Evolutionary conservation across 2,797 vertebrate species (phyloP), one percentile per base, ranked within the genome.

Genomic region (Chromobotia macracanthus): DNA sequence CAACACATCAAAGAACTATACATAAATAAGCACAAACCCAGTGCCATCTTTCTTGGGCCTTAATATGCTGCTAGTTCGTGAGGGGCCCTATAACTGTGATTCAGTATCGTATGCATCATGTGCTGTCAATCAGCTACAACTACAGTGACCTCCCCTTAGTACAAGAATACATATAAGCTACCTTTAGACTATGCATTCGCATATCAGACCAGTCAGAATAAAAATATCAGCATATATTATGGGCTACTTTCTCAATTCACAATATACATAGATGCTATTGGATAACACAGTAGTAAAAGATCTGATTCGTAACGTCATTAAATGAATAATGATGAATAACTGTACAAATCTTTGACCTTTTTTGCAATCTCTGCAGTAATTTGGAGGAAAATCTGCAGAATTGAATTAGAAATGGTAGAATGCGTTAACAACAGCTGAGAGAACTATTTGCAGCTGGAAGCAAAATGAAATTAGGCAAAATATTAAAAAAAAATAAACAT

Each of bases 11-110:
- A 67, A 76, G 11, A 2, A 23, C 71, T 44, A 60, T 9, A 48
- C 82, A 84, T 80, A 83, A 74, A 89, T 88, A 88, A 83, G 44
- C n/a, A 58, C 48, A 74, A 81, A 81, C 71, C 73, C 72, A 70
- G 46, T 71, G 78, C 82, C 55, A 82, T 76, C 84, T 82, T 77
- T 46, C 67, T 86, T 80, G 61, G 70, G 64, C 19, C 78, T 85
- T 84, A 77, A 87, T 79, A 87, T 84, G 55, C 77, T 71, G 71
- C 7, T 41, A 28, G 31, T 25, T 75, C 35, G 16, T 16, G 10
- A 75, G 48, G 3, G 28, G 21, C 28, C 60, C 21, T n/a, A 46
- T 53, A 50, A 28, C 19, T 3, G 4, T 63, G 60, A 74, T 51
- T 74, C 58, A 74, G 48, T n/a, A 23, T 66, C 55, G 25, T 60